Evolutionary conservation across 2,888 invertebrate species (phyloP), one percentile per base, ranked within the genome.

Genomic region (Nycteola revayana): DNA sequence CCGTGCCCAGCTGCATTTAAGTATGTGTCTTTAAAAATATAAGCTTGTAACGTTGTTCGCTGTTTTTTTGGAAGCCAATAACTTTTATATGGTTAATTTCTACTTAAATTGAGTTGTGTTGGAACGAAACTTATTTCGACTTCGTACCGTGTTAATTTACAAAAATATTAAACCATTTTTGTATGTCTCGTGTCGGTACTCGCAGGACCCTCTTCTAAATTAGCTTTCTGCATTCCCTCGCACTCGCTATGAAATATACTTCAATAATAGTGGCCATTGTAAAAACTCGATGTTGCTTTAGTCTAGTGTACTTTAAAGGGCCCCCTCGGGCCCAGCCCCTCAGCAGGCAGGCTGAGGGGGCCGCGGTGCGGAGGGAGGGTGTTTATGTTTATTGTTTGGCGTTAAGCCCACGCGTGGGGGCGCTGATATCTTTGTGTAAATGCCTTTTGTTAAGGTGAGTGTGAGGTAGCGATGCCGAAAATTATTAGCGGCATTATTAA

Each of bases 381-480:
- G 51, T 54, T 50, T 56, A 57, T 56, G 49, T 56, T 50, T 57
- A 58, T 56, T 49, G 58, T 56, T 53, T 54, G 50, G 14, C 14
- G 58, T 56, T n/a, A n/a, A 21, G 21, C 25, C 35, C 44, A 25
- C 39, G 39, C 26, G 44, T 25, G 25, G 8, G n/a, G 21, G 3
- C 21, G 3, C 27, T 9, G 24, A 17, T 23, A 9, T 22, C 49
- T 25, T 32, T 32, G 36, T 32, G 48, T 9, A 18, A 10, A 18
- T n/a, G 24, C 7, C 25, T 10, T 9, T 9, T 14, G 10, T 17
- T 22, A 21, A 21, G 21, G 21, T 21, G 21, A n/a, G 21, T 21
- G 21, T 21, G 7, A 2, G 3, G 21, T n/a, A 21, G 21, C 5
- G n/a, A 21, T 21, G 21, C 21, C 21, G n/a, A 21, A 21, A 18